Percentiles rank a stretch among this genome's conserved stretches.
phyloP scores from a whole-genome alignment of 2,113 vertebrate species.

The Syngnathus floridae region DNA sequence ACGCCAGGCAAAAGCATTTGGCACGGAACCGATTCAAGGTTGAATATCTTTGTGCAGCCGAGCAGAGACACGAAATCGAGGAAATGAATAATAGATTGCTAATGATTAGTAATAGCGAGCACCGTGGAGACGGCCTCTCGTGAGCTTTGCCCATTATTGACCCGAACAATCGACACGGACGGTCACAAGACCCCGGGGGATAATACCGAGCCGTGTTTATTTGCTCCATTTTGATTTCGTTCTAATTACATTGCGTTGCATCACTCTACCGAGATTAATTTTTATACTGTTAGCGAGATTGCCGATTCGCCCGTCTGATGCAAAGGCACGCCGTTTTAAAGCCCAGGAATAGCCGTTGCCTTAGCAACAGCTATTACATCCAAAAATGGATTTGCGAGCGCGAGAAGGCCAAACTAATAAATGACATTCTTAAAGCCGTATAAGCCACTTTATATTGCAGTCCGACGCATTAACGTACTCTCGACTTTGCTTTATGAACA shows the following conservation, averaged over 20 bases:
- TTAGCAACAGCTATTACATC: slow-evolving; percentile 50
- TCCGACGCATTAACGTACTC: neutral
- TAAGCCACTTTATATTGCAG: slow-evolving; percentile 26
- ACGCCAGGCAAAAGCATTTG: slow-evolving; percentile 45
- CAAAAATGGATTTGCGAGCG: slow-evolving; percentile 47
- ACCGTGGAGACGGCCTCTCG: slow-evolving; percentile 26
- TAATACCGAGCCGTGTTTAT: slow-evolving; percentile 15
- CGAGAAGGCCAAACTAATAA: slow-evolving; percentile 40
- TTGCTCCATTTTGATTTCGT: slow-evolving; percentile 31
- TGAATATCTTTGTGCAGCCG: slow-evolving; percentile 38
- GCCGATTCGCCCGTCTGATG: slow-evolving; percentile 40
- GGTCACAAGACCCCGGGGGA: neutral
- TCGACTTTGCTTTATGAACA: slow-evolving; percentile 3
- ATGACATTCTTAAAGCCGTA: slow-evolving; percentile 25
- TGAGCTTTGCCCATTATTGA: slow-evolving; percentile 35
- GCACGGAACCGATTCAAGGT: slow-evolving; percentile 43
- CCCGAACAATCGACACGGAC: slow-evolving; percentile 27
- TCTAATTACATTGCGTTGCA: slow-evolving; percentile 59
- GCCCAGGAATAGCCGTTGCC: slow-evolving; percentile 57
- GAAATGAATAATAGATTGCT: slow-evolving; percentile 54
- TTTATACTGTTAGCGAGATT: slow-evolving; percentile 52
- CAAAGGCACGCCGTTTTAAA: slow-evolving; percentile 48
- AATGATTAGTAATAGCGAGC: slow-evolving; percentile 36
- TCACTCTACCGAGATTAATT: slow-evolving; percentile 59
- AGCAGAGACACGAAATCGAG: slow-evolving; percentile 36